These are phyloP conservation scores for Caenorhabditis virilis DNA, from an alignment of 2,888 invertebrate species.

Conservation along the genomic window DNA sequence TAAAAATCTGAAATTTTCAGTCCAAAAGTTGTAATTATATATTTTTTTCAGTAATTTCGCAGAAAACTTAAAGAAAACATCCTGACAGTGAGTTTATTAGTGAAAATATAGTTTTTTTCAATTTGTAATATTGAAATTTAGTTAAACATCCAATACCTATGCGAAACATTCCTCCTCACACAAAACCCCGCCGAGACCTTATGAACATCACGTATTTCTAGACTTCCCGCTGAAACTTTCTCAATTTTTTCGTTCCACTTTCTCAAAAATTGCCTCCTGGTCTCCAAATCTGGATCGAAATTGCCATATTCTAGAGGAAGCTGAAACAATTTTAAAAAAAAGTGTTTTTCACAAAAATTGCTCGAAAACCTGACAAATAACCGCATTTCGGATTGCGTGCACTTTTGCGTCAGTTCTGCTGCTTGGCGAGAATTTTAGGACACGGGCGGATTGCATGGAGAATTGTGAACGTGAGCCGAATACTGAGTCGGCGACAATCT, in stretches of 20 bases:
- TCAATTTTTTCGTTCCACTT: slow-evolving; percentile 24
- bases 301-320: slow-evolving; percentile 27
- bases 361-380: slow-evolving; percentile 39
- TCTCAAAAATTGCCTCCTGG: slow-evolving; percentile 16
- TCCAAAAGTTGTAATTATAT: no score
- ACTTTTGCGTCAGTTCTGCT: slow-evolving; percentile 54
- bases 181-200: slow-evolving; percentile 59
- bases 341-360: background rate
- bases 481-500: slow-evolving; percentile 16
- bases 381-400: slow-evolving; percentile 50
- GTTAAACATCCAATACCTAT: slow-evolving; percentile 23
- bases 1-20: no score
- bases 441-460: background rate
- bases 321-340: slow-evolving; percentile 10
- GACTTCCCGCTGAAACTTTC: slow-evolving; percentile 10
- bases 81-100: no score
- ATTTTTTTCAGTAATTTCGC: no score
- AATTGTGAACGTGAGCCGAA: slow-evolving; percentile 16
- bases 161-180: slow-evolving; percentile 49
- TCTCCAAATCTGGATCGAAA: slow-evolving; percentile 21
- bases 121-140: background rate
- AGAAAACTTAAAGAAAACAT: no score
- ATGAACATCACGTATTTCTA: slow-evolving; percentile 49
- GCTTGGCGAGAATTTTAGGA: slow-evolving; percentile 32
- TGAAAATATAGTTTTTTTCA: no score